Percentiles rank a stretch among this genome's conserved stretches.
These are phyloP conservation scores for Oxytorus armatus DNA, from an alignment of 2,888 invertebrate genomes.

Conservation along the genomic window DNA sequence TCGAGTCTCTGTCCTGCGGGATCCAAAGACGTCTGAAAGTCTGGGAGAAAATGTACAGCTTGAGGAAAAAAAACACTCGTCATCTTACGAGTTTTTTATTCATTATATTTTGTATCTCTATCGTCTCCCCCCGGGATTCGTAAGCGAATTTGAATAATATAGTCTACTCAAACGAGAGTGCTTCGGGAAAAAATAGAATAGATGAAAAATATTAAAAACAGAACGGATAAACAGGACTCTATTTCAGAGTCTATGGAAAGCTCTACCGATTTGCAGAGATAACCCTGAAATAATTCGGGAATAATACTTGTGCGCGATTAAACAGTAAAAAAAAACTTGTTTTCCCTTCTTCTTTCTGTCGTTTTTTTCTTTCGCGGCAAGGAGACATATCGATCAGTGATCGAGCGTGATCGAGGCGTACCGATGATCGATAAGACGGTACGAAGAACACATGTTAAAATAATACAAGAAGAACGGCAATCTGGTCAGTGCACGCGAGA, in stretches of 20 bases:
- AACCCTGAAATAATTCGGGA: neutral
- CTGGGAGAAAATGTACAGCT: neutral
- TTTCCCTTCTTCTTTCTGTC: too few relatives aligned
- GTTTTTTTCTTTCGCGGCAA: too few relatives aligned
- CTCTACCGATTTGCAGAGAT: neutral
- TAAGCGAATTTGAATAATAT: neutral
- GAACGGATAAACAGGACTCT: too few relatives aligned
- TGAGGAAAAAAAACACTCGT: too few relatives aligned
- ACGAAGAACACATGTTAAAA: conserved; percentile 39
- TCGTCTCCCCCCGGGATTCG: neutral
- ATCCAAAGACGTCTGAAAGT: neutral
- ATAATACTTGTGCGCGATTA: conserved; percentile 6
- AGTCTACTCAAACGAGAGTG: neutral
- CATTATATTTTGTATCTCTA: too few relatives aligned
- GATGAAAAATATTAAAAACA: neutral
- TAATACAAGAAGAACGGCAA: conserved; percentile 48
- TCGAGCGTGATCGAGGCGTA: conserved; percentile 46
- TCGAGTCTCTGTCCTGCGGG: conserved; percentile 57
- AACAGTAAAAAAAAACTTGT: too few relatives aligned
- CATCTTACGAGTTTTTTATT: too few relatives aligned
- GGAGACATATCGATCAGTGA: conserved; percentile 47
- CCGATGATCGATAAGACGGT: conserved; percentile 66
- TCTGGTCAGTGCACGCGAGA: conserved; percentile 47
- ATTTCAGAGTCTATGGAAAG: neutral
- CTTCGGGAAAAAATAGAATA: neutral